phyloP scores from a whole-genome alignment of 2,113 vertebrate genomes.

The Carlito syrichta region DNA sequence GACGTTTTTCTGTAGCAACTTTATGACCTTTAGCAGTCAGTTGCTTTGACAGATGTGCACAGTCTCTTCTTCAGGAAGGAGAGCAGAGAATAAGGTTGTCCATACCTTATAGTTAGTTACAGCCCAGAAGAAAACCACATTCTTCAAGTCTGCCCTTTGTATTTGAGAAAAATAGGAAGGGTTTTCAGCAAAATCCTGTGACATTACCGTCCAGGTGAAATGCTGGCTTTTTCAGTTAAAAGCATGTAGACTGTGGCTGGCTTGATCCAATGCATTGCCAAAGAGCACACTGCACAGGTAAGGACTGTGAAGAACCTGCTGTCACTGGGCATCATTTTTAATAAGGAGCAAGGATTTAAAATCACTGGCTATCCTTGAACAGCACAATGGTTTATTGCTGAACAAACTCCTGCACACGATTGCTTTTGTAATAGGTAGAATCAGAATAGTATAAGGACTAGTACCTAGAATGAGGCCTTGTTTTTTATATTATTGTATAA shows the following conservation, averaged over 20 bases:
- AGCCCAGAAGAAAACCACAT: background rate
- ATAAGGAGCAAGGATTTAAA: background rate
- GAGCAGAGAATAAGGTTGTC: background rate
- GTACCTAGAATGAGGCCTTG: background rate
- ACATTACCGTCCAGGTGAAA: background rate
- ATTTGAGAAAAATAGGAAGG: background rate
- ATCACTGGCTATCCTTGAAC: background rate
- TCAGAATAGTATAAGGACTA: background rate
- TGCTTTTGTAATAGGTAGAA: background rate
- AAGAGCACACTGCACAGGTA: background rate
- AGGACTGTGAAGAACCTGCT: background rate
- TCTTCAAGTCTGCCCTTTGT: background rate
- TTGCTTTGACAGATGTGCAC: background rate
- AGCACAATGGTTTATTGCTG: background rate
- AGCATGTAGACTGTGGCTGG: background rate
- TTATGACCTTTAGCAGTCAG: background rate
- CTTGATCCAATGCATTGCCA: background rate
- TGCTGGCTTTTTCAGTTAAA: background rate
- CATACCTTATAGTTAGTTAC: background rate
- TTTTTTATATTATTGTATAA: background rate
- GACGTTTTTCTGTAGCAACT: background rate
- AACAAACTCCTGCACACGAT: background rate
- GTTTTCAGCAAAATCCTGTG: background rate
- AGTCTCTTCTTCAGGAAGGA: too few species aligned
- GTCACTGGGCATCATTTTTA: background rate